These are phyloP conservation scores for Ceratothoa steindachneri DNA, from an alignment of 2,888 invertebrate genomes.

Conservation along the genomic window DNA sequence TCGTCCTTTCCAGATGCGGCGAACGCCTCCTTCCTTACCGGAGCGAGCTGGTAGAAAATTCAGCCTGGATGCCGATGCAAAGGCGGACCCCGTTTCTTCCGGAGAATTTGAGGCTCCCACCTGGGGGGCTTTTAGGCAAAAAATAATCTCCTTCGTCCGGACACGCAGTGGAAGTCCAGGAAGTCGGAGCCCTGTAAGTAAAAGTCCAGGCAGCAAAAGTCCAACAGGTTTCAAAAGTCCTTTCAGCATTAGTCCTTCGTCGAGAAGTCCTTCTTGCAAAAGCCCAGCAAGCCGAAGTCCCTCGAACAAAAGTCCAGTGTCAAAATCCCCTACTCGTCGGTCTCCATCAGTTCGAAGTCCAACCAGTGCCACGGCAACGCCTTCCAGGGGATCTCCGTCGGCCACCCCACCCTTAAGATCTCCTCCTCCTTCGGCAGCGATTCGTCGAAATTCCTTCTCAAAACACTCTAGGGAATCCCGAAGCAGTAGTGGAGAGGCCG, in stretches of 20 bases:
- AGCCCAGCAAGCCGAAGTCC: constrained; percentile 27
- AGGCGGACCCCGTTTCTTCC: background rate
- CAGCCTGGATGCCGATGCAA: background rate
- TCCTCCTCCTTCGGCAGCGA: constrained; percentile 10
- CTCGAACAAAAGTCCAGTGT: constrained; percentile 19
- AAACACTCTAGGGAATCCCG: constrained; percentile 3
- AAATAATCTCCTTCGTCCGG: constrained; percentile 38
- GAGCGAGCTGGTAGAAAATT: background rate
- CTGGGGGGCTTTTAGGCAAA: constrained; percentile 30
- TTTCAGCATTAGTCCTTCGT: constrained; percentile 18
- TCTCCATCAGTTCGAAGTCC: constrained; percentile 16
- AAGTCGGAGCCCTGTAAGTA: constrained; percentile 12
- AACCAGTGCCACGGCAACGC: background rate
- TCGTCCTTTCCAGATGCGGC: background rate
- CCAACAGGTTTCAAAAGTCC: constrained; percentile 23
- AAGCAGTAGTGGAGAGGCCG: constrained; percentile 7
- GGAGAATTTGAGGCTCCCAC: constrained; percentile 22
- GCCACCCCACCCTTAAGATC: constrained; percentile 21
- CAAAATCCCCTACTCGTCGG: constrained; percentile 21
- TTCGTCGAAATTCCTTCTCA: constrained; percentile 16
- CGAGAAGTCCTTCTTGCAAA: constrained; percentile 22
- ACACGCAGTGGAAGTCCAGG: constrained; percentile 26
- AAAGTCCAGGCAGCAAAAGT: constrained; percentile 18
- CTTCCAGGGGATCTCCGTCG: background rate
- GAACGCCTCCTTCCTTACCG: background rate